These are phyloP conservation scores for Nebria ingens DNA, from an alignment of 1,140 invertebrate genomes.

Conservation along the genomic window DNA sequence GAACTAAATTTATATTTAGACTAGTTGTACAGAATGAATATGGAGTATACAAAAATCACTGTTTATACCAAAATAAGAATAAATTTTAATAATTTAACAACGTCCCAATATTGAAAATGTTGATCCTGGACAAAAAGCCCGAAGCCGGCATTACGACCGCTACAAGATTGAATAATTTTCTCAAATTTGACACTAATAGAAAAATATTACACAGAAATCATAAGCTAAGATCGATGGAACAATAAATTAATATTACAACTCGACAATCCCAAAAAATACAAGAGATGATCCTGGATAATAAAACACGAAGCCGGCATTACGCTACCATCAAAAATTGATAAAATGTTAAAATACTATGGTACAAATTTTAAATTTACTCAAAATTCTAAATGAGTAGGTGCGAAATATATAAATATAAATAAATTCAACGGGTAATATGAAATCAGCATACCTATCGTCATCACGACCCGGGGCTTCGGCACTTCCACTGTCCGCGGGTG, in stretches of 20 bases:
- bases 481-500: slow-evolving; percentile 47
- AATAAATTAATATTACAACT: not conserved
- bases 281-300: slow-evolving; percentile 24
- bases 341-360: too few relatives aligned
- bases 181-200: not conserved
- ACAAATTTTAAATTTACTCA: too few relatives aligned
- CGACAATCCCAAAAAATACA: slow-evolving; percentile 10
- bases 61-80: not conserved
- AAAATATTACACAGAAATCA: not conserved
- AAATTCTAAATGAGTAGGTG: too few relatives aligned
- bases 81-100: not conserved
- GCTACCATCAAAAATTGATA: slow-evolving; percentile 10
- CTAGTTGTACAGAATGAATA: not conserved
- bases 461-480: slow-evolving; percentile 54
- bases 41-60: not conserved
- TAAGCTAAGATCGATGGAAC: not conserved
- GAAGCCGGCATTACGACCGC: not conserved
- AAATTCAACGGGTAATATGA: slow-evolving; percentile 17
- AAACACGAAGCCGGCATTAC: slow-evolving; percentile 11
- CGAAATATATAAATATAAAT: slow-evolving; percentile 11
- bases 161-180: slow-evolving; percentile 2
- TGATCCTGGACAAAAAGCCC: slow-evolving; percentile 2
- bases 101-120: not conserved
- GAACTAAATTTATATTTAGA: not conserved
- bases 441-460: slow-evolving; percentile 56